These are phyloP conservation scores for Myripristis murdjan DNA, from an alignment of 2,797 vertebrate genomes.

Conservation along the genomic window DNA sequence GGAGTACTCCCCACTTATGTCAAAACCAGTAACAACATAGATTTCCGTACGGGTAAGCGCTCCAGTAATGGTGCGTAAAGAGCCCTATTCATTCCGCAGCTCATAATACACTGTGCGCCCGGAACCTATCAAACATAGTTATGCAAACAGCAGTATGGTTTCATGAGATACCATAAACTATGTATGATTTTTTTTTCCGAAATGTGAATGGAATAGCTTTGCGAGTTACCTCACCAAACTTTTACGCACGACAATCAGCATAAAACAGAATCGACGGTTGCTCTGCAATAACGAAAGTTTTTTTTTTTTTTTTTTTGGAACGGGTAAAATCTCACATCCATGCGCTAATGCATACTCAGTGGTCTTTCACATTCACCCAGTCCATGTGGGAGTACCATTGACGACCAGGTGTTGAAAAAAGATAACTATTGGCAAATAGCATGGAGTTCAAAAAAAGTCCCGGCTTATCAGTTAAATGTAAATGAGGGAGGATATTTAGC, in stretches of 20 bases:
- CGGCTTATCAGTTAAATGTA: constrained; percentile 15
- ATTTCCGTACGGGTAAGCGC: constrained; percentile 4
- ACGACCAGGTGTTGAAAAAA: constrained; percentile 51
- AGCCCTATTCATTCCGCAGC: neutral
- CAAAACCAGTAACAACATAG: no score
- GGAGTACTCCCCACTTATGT: no score
- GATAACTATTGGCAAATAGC: constrained; percentile 25
- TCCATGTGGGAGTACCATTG: constrained; percentile 41
- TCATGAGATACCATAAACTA: neutral
- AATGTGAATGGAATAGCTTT: neutral
- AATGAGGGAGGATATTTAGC: neutral
- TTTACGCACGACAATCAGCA: constrained; percentile 36
- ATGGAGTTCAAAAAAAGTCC: neutral
- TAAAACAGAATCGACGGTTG: constrained; percentile 13
- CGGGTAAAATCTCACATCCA: constrained; percentile 28
- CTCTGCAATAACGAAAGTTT: neutral
- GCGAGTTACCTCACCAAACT: neutral
- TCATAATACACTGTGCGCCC: neutral
- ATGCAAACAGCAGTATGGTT: neutral
- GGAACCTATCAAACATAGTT: constrained; percentile 1
- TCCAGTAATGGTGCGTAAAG: constrained; percentile 10
- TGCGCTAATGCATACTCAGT: constrained; percentile 25
- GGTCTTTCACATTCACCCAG: constrained; percentile 43
- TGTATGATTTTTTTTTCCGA: neutral
- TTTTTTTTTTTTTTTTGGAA: no score